A percentile compares a stretch with the other conserved stretches of the same genome.
Evolutionary conservation across 2,797 vertebrate genomes (phyloP).

Genomic region (Podargus strigoides): DNA sequence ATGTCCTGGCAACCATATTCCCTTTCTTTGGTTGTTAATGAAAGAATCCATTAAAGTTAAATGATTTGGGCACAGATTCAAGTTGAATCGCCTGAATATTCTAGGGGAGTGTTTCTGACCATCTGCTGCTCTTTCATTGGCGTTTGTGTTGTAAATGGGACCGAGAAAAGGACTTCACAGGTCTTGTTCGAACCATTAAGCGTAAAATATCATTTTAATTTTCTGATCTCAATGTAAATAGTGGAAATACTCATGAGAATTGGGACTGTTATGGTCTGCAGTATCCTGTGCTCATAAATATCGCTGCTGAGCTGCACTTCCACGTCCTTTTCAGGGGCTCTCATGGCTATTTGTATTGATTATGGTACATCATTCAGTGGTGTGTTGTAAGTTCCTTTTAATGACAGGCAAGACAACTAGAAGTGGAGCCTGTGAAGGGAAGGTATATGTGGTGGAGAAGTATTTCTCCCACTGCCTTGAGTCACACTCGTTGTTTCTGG

Average conservation of each 20-base stretch:
- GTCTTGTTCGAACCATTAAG: constrained; percentile 18
- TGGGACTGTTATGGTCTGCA: neutral
- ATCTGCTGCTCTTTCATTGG: constrained; percentile 57
- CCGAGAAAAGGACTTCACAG: neutral
- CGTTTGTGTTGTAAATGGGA: constrained; percentile 37
- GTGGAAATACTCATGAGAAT: neutral
- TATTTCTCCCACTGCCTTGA: neutral
- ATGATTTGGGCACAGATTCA: constrained; percentile 66
- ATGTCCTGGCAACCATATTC: constrained; percentile 68
- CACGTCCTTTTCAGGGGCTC: neutral
- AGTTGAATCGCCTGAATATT: constrained; percentile 63
- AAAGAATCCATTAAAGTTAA: constrained; percentile 72
- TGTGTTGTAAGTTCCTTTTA: neutral
- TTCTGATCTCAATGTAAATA: constrained; percentile 19
- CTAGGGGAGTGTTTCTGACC: constrained; percentile 55
- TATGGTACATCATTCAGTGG: neutral
- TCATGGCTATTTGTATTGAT: neutral
- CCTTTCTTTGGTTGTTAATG: constrained; percentile 69
- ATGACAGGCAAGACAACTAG: constrained; percentile 10
- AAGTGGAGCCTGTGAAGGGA: neutral
- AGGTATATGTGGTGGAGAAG: neutral
- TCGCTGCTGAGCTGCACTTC: neutral
- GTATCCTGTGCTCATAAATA: neutral
- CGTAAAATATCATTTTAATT: constrained; percentile 53
- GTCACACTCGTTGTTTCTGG: rapidly evolving